These are phyloP conservation scores for Linhomoeus sp. DNA, from an alignment of 2,888 invertebrate species.

Conservation along the genomic window DNA sequence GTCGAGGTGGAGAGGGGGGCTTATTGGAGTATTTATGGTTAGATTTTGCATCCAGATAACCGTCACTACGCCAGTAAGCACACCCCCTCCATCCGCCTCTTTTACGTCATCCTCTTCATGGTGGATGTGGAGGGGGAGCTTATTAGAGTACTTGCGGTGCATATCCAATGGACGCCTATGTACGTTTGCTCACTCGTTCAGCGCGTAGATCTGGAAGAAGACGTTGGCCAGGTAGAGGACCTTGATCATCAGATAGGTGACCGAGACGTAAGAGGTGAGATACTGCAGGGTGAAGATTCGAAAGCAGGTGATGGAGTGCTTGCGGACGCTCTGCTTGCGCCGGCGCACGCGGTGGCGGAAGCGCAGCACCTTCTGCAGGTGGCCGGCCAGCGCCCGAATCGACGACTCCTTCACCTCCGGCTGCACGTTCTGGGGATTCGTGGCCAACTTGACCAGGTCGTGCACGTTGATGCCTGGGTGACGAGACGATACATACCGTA, in stretches of 20 bases:
- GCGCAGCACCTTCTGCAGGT: constrained; percentile 5
- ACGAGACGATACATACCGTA: too few species aligned
- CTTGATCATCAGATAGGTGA: constrained; percentile 5
- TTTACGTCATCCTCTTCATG: too few species aligned
- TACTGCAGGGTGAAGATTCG: constrained; percentile 5
- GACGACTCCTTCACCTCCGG: constrained; percentile 1
- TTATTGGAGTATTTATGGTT: too few species aligned
- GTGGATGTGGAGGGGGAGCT: too few species aligned
- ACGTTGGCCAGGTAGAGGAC: constrained; percentile 4
- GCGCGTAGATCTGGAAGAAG: background rate
- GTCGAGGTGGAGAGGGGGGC: too few species aligned
- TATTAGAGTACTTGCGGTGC: background rate
- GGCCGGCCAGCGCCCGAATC: constrained; percentile 3
- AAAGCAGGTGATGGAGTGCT: background rate
- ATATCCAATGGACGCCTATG: background rate
- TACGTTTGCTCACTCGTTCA: constrained; percentile 4
- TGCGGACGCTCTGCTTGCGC: too few species aligned
- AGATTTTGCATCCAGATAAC: too few species aligned
- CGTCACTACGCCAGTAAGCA: too few species aligned
- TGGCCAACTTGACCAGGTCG: constrained; percentile 5
- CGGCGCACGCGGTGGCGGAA: constrained; percentile 2
- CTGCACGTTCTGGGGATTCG: constrained; percentile 4
- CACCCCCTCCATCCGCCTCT: too few species aligned
- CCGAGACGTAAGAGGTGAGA: constrained; percentile 3
- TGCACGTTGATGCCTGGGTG: constrained; percentile 5